Base-by-base conservation (phyloP, 1,140 invertebrate genomes). In the Coptotermes formosanus region DNA sequence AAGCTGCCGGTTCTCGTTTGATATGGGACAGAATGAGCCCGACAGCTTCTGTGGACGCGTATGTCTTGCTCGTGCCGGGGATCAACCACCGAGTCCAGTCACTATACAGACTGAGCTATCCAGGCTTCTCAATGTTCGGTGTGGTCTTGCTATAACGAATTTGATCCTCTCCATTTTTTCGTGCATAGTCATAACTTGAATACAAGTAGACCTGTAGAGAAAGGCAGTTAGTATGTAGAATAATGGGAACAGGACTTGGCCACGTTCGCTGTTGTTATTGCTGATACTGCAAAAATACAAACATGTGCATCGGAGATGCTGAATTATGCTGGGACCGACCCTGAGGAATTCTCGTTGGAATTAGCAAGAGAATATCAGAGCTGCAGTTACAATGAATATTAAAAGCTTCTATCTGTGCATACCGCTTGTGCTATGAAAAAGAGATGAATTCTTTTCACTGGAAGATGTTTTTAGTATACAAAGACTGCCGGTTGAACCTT, bases 401-500 rank as follows among this genome's bases (percentile, higher is more conserved):
- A 75, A 75, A 75, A 75, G 64, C 25, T 30, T 75, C n/a, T 75
- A 75, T 75, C 25, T 30, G 64, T 75, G 64, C 64, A 64, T 75
- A 30, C 25, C 64, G 30, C 64, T 75, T 75, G 2, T 75, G n/a
- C 64, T 25, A 75, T 75, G n/a, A 75, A 64, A 75, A 75, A 75
- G 64, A 30, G 64, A 30, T 14, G 64, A 30, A 75, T 75, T 75
- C 64, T n/a, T 75, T 75, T 75, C 64, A 75, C 7, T 75, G 64
- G 64, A 75, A 11, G 64, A 75, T 75, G 25, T 75, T 75, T 75
- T 75, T 75, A 25, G 64, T 30, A 75, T 75, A 75, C 64, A 75
- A 75, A 75, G 64, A 75, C 64, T 75, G 64, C 64, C 64, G 64
- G 64, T 75, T 75, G 64, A 30, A 30, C 64, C 64, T 75, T 75